Evolutionary conservation across 1,140 invertebrate genomes (phyloP).

Genomic region (Caenorhabditis briggsae): DNA sequence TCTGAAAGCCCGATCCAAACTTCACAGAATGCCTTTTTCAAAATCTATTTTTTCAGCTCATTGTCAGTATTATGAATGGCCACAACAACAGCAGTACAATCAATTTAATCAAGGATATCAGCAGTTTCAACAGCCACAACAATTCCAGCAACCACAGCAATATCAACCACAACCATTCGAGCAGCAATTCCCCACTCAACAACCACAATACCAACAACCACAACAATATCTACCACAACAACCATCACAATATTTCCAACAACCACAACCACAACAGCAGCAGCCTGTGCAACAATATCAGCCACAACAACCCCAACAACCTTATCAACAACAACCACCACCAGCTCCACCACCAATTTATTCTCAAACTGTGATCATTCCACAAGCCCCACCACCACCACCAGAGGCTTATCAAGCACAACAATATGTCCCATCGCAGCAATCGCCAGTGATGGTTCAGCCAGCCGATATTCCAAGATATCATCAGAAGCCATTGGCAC

Average conservation of each 20-base stretch:
- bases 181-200: slow-evolving; percentile 44
- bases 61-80: slow-evolving; percentile 47
- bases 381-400: slow-evolving; percentile 52
- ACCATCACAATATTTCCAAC: slow-evolving; percentile 42
- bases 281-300: slow-evolving; percentile 46
- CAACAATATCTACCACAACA: slow-evolving; percentile 16
- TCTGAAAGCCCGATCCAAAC: background rate
- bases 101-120: background rate
- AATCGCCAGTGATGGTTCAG: slow-evolving; percentile 28
- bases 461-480: slow-evolving; percentile 49
- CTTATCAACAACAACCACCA: slow-evolving; percentile 60
- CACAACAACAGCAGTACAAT: slow-evolving; percentile 18
- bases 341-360: slow-evolving; percentile 61
- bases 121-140: background rate
- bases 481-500: slow-evolving; percentile 55
- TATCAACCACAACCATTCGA: slow-evolving; percentile 43
- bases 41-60: background rate
- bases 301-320: slow-evolving; percentile 50
- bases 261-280: slow-evolving; percentile 54
- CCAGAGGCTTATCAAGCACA: slow-evolving; percentile 55
- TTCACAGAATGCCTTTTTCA: background rate
- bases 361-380: slow-evolving; percentile 38
- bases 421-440: slow-evolving; percentile 22
- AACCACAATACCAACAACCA: slow-evolving; percentile 46
- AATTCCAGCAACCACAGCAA: slow-evolving; percentile 17